These are phyloP conservation scores for Urechis unicinctus DNA, from an alignment of 2,888 invertebrate species.

Conservation along the genomic window DNA sequence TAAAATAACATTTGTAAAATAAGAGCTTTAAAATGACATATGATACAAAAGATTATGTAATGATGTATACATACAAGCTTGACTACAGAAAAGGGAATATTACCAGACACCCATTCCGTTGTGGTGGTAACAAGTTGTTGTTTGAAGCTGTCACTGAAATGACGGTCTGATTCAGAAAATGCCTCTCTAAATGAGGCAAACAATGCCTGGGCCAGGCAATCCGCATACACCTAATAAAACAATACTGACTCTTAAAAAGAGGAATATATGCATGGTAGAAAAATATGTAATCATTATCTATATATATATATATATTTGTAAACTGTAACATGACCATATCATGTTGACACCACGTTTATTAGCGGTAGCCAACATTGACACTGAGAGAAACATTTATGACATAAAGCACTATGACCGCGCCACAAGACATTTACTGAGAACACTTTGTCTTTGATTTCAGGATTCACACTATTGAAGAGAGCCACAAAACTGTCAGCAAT, in stretches of 20 bases:
- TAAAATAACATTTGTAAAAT: not conserved
- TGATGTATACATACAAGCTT: conserved; percentile 2
- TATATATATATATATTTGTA: too few species aligned
- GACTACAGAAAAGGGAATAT: not conserved
- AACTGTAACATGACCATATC: too few species aligned
- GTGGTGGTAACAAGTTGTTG: conserved; percentile 34
- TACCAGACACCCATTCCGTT: conserved; percentile 45
- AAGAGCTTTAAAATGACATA: not conserved
- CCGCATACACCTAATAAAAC: conserved; percentile 36
- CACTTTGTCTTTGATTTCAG: conserved; percentile 47
- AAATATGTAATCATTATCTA: not conserved
- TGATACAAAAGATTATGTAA: not conserved
- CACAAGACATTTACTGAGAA: conserved; percentile 30
- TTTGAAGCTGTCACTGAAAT: conserved; percentile 42
- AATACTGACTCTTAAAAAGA: not conserved
- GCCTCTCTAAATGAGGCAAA: conserved; percentile 39
- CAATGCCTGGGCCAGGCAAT: conserved; percentile 40
- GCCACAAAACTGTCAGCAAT: conserved; percentile 49
- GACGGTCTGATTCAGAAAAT: conserved; percentile 40
- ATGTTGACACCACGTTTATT: too few species aligned
- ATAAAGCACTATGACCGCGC: not conserved
- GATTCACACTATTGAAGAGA: conserved; percentile 43
- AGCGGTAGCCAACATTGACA: too few species aligned
- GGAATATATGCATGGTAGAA: not conserved
- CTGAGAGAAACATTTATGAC: too few species aligned